These are phyloP conservation scores for Crotophaga sulcirostris DNA, from an alignment of 2,113 vertebrate species.

Conservation along the genomic window DNA sequence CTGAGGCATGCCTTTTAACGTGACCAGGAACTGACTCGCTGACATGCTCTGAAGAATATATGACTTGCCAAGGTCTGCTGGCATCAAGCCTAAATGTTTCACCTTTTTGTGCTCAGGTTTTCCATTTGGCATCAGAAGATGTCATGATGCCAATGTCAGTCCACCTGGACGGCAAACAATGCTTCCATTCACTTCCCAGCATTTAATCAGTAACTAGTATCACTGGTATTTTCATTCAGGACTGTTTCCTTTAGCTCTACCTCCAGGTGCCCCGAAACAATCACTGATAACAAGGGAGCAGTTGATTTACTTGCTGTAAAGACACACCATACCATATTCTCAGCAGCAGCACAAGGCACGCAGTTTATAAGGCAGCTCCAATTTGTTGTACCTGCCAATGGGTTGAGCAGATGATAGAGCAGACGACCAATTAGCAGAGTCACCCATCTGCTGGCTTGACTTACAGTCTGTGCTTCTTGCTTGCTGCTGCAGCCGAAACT, in stretches of 20 bases:
- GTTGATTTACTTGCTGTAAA: neutral
- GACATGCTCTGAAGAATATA: slow-evolving; percentile 35
- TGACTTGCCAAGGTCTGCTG: slow-evolving; percentile 6
- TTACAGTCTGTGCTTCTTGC: neutral
- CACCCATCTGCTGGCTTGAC: neutral
- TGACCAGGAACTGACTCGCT: slow-evolving; percentile 25
- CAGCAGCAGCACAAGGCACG: neutral
- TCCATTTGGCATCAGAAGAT: neutral
- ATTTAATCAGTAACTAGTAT: slow-evolving; percentile 31
- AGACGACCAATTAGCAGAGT: neutral
- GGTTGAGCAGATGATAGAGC: neutral
- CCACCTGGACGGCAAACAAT: neutral
- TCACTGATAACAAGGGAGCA: neutral
- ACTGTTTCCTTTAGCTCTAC: neutral
- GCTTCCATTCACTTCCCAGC: neutral
- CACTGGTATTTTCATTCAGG: neutral
- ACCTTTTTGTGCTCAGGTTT: neutral
- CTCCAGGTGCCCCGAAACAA: neutral
- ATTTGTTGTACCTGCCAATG: neutral
- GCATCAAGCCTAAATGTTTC: neutral
- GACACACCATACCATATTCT: neutral
- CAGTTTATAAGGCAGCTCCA: neutral
- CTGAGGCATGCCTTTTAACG: neutral
- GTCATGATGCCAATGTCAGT: neutral
- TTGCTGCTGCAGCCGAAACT: neutral